Evolutionary conservation across 2,888 invertebrate genomes (phyloP).

Genomic region (Eupsilia transversa): DNA sequence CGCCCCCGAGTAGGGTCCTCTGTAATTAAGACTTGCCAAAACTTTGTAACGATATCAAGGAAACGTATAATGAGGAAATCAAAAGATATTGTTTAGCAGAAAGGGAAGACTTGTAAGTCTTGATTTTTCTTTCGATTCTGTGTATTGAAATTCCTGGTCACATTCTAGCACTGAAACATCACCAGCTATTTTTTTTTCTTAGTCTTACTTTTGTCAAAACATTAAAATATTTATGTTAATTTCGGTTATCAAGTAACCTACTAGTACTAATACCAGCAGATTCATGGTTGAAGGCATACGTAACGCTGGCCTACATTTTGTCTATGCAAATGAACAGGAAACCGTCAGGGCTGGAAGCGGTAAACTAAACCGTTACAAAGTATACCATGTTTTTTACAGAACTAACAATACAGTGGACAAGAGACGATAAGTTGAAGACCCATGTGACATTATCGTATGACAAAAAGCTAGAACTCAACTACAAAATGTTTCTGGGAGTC

Average conservation of each 20-base stretch:
- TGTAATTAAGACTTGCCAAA: constrained; percentile 23
- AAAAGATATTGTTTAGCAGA: background rate
- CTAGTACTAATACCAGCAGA: constrained; percentile 48
- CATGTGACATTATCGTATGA: constrained; percentile 49
- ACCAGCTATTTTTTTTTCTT: background rate
- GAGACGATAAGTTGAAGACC: constrained; percentile 23
- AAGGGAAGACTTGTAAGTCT: background rate
- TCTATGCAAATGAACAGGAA: constrained; percentile 78
- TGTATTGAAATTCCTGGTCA: background rate
- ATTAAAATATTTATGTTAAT: constrained; percentile 4
- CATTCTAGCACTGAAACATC: background rate
- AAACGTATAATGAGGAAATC: constrained; percentile 7
- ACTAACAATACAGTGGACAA: constrained; percentile 49
- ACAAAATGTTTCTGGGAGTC: background rate
- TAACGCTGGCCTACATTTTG: constrained; percentile 77
- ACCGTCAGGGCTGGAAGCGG: constrained; percentile 71
- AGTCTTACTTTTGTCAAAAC: background rate
- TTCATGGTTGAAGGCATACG: constrained; percentile 67
- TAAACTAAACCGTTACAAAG: constrained; percentile 69
- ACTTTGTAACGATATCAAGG: background rate
- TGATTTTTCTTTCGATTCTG: background rate
- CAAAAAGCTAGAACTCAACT: constrained; percentile 4
- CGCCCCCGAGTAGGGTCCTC: constrained; percentile 26
- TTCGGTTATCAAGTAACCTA: constrained; percentile 43
- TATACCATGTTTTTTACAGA: constrained; percentile 62